Evolutionary conservation across 1,140 invertebrate genomes (phyloP).

Genomic region (Charaxes varanes): DNA sequence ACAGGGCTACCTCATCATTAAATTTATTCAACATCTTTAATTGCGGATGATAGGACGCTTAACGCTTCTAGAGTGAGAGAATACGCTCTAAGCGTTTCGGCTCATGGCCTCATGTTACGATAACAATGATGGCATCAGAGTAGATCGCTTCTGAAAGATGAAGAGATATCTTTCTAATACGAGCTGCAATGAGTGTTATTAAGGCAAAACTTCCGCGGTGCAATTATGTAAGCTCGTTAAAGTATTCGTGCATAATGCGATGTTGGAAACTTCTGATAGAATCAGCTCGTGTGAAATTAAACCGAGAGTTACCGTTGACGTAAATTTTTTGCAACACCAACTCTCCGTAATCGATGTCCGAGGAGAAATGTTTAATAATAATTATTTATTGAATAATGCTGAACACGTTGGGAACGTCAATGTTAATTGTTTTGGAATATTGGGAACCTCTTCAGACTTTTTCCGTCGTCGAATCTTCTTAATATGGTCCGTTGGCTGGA

Average conservation of each 20-base stretch:
- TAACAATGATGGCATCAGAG: slow-evolving; percentile 3
- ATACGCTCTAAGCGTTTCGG: too few relatives aligned
- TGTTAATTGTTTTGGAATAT: slow-evolving; percentile 26
- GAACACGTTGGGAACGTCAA: slow-evolving; percentile 15
- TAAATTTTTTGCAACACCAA: slow-evolving; percentile 8
- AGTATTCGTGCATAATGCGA: too few relatives aligned
- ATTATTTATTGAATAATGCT: slow-evolving; percentile 6
- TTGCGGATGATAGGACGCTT: too few relatives aligned
- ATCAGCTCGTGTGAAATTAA: slow-evolving; percentile 5
- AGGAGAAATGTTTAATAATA: slow-evolving; percentile 6
- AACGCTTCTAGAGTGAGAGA: too few relatives aligned
- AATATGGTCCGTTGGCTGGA: slow-evolving; percentile 5
- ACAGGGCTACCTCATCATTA: too few relatives aligned
- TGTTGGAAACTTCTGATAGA: too few relatives aligned
- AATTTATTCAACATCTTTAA: too few relatives aligned
- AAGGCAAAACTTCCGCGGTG: slow-evolving; percentile 2
- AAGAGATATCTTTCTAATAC: neutral
- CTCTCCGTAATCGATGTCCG: slow-evolving; percentile 9
- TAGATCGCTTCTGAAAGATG: neutral
- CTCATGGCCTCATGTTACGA: too few relatives aligned
- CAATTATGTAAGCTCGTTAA: slow-evolving; percentile 7
- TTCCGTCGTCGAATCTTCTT: slow-evolving; percentile 4
- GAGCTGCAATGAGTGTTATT: neutral
- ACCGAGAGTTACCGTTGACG: slow-evolving; percentile 5
- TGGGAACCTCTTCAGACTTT: slow-evolving; percentile 9